Evolutionary conservation across 2,888 invertebrate genomes (phyloP).

Genomic region (Colostygia pectinataria): DNA sequence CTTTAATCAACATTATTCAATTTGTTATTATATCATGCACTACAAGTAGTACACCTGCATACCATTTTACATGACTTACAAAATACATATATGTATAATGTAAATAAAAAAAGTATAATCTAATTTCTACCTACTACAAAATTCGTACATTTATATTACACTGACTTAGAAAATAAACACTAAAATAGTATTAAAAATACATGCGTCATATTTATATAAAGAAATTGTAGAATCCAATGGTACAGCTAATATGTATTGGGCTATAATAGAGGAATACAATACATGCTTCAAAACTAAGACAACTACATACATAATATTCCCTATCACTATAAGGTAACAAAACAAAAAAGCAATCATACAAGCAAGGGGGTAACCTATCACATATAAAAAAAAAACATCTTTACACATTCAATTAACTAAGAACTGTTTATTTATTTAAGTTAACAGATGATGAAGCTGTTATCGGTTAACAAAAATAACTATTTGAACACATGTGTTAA

Average conservation of each 20-base stretch:
- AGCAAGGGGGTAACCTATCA: not conserved
- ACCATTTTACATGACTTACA: too few species aligned
- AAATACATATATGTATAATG: too few species aligned
- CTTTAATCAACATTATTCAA: too few species aligned
- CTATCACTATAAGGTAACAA: not conserved
- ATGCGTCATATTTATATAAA: not conserved
- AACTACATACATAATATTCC: not conserved
- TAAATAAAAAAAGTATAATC: too few species aligned
- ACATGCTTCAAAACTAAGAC: not conserved
- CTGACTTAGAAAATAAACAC: too few species aligned
- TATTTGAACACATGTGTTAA: conserved; percentile 65
- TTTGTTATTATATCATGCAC: too few species aligned
- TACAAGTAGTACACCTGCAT: too few species aligned
- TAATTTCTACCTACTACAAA: too few species aligned
- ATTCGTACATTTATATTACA: too few species aligned
- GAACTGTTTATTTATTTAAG: conserved; percentile 44
- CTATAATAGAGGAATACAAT: not conserved
- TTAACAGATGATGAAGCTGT: conserved; percentile 53
- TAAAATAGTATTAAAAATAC: not conserved
- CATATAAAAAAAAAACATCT: conserved; percentile 5
- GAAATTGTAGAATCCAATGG: too few species aligned
- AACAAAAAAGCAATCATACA: not conserved
- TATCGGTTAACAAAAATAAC: conserved; percentile 46
- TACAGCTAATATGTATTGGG: too few species aligned
- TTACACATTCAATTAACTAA: conserved; percentile 22